phyloP scores from a whole-genome alignment of 2,797 vertebrate genomes.

The Benthosema pterotum region DNA sequence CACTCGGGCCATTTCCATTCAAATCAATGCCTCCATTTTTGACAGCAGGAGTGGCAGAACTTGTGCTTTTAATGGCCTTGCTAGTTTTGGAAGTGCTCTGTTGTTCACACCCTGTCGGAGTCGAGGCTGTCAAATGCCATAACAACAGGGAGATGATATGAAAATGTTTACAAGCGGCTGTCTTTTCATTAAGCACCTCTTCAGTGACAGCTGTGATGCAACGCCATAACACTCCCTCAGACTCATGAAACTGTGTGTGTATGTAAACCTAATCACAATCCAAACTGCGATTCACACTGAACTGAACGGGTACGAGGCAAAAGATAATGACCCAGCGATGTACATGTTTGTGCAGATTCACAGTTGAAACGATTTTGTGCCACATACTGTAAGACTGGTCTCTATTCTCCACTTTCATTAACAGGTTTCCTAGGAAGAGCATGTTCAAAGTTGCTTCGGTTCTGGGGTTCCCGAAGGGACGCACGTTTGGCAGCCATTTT shows the following conservation, averaged over 20 bases:
- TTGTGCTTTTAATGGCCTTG: slow-evolving; percentile 54
- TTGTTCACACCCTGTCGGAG: slow-evolving; percentile 27
- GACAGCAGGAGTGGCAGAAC: slow-evolving; percentile 46
- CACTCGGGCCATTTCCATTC: slow-evolving; percentile 55
- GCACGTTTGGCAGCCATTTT: slow-evolving; percentile 33
- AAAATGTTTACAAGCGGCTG: slow-evolving; percentile 9
- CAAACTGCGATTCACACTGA: no score
- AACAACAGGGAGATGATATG: slow-evolving; percentile 32
- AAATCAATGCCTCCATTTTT: slow-evolving; percentile 65
- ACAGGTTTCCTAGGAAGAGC: background rate
- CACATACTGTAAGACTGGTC: no score
- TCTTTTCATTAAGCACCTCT: slow-evolving; percentile 11
- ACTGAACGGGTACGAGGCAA: no score
- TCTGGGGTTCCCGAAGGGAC: slow-evolving; percentile 21
- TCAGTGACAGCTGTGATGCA: background rate
- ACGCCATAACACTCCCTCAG: background rate
- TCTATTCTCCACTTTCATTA: background rate
- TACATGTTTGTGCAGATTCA: no score
- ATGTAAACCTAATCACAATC: no score
- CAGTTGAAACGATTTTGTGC: no score
- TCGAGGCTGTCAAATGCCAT: background rate
- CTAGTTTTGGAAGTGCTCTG: slow-evolving; percentile 41
- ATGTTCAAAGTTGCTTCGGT: slow-evolving; percentile 10
- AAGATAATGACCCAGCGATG: no score
- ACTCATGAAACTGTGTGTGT: no score